Conservation (phyloP, 2,113 vertebrate genomes). For the Syngnathus scovelli region DNA sequence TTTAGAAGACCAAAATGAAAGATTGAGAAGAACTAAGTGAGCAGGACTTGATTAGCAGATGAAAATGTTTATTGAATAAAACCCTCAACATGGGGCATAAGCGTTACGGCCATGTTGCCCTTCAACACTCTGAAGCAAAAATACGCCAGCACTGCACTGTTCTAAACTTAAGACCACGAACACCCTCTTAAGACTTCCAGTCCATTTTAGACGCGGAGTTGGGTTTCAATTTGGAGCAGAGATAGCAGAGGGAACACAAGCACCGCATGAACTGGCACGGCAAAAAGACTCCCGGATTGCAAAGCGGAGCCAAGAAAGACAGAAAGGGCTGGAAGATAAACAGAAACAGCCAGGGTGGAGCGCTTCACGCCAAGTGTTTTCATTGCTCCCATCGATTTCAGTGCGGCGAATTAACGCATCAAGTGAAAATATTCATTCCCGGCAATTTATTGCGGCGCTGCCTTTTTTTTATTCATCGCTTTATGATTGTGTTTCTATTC, state of each 20-base stretch:
- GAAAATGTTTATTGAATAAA: neutral
- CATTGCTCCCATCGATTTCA: conserved; percentile 43
- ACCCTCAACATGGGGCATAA: neutral
- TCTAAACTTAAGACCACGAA: conserved; percentile 20
- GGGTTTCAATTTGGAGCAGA: conserved; percentile 58
- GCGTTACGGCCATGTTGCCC: neutral
- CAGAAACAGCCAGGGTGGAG: conserved; percentile 39
- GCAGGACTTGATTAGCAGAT: too few species aligned
- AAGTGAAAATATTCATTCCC: conserved; percentile 70
- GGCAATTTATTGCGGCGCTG: conserved; percentile 63
- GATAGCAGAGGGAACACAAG: conserved; percentile 59
- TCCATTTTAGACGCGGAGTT: conserved; percentile 60
- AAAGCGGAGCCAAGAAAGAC: conserved; percentile 37
- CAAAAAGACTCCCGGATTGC: conserved; percentile 30
- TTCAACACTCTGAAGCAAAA: neutral
- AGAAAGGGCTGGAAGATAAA: conserved; percentile 32
- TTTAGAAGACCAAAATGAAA: neutral
- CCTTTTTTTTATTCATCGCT: conserved; percentile 52
- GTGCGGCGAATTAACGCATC: conserved; percentile 58
- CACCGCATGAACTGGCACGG: conserved; percentile 48
- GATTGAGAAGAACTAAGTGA: neutral
- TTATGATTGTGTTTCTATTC: conserved; percentile 64
- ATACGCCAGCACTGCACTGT: neutral
- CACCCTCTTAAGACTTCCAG: conserved; percentile 29
- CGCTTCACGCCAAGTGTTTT: conserved; percentile 38